Evolutionary conservation across 2,797 vertebrate species (phyloP), one percentile per base, ranked within the genome.

Genomic region (Lateolabrax maculatus): DNA sequence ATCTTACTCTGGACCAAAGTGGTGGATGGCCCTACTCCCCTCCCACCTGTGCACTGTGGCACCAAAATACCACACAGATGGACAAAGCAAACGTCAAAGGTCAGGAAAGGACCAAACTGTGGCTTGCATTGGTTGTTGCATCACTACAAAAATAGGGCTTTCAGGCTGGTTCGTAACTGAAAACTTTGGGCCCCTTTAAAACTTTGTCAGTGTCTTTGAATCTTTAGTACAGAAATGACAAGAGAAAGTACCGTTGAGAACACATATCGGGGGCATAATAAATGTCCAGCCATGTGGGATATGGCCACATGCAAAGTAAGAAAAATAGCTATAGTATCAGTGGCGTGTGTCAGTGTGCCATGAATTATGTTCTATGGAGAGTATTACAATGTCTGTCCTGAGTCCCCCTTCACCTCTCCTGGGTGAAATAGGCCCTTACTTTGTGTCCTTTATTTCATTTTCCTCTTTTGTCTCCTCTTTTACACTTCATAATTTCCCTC

Each of bases 401-500:
- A 60, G 64, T n/a, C 63, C 27, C 23, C 12, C 25, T 15, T 69
- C 39, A 72, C 46, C 25, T 73, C 34, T 44, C 46, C 21, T 66
- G 29, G 29, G n/a, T 6, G 5, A 63, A 36, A 49, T 9, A 23
- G 2, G 2, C 44, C 23, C 63, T 6, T 58, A 41, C 46, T 55
- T 41, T 13, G 2, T 6, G 21, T 60, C 49, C 39, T 74, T 29
- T 5, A n/a, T 58, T 48, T 27, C 10, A 16, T 70, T 41, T 58
- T 12, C 25, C 7, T 39, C 52, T 16, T 36, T 53, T 29, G 36
- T 46, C 39, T 39, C 31, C 19, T 81, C 36, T 12, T 51, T 46
- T 69, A 10, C 49, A 53, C n/a, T 67, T 73, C 61, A 63, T 43
- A 2, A 57, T 81, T 55, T 77, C 1, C n/a, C 41, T 61, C 8